Conservation (phyloP, 2,113 vertebrate genomes). For the Cryptomyrus ogoouensis region DNA sequence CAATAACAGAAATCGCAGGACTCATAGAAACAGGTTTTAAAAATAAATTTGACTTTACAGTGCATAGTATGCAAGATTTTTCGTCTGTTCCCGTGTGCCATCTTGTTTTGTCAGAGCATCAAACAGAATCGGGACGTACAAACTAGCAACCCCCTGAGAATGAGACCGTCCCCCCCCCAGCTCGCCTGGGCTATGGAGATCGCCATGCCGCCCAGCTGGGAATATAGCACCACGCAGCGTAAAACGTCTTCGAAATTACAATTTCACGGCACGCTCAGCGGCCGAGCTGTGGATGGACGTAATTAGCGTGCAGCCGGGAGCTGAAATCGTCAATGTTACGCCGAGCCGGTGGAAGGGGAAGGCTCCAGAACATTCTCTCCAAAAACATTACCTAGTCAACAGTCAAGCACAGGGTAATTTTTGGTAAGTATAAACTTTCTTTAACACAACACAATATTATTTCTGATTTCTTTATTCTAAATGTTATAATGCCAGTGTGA, state of each 20-base stretch:
- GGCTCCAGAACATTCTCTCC: slow-evolving; percentile 11
- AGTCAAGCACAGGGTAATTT: background rate
- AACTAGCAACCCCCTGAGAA: slow-evolving; percentile 88
- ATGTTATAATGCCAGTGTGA: background rate
- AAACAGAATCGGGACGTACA: slow-evolving; percentile 92
- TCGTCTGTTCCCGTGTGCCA: slow-evolving; percentile 76
- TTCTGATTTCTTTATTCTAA: background rate
- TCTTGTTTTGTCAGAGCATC: slow-evolving; percentile 94
- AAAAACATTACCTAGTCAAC: background rate
- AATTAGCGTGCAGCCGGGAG: slow-evolving; percentile 46
- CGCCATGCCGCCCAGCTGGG: slow-evolving; percentile 63
- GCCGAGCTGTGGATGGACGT: slow-evolving; percentile 45
- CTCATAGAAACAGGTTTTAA: slow-evolving; percentile 68
- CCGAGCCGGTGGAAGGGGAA: background rate
- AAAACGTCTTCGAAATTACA: slow-evolving; percentile 55
- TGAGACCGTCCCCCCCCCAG: slow-evolving; percentile 60
- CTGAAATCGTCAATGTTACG: slow-evolving; percentile 39
- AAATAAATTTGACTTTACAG: slow-evolving; percentile 89
- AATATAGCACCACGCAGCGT: slow-evolving; percentile 62
- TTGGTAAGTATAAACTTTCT: background rate
- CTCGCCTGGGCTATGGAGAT: slow-evolving; percentile 78
- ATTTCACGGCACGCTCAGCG: slow-evolving; percentile 46
- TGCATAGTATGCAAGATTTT: background rate
- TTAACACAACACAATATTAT: background rate
- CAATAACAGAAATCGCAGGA: slow-evolving; percentile 64